Conservation (phyloP, 1,140 invertebrate species). For the Caenorhabditis elegans region DNA sequence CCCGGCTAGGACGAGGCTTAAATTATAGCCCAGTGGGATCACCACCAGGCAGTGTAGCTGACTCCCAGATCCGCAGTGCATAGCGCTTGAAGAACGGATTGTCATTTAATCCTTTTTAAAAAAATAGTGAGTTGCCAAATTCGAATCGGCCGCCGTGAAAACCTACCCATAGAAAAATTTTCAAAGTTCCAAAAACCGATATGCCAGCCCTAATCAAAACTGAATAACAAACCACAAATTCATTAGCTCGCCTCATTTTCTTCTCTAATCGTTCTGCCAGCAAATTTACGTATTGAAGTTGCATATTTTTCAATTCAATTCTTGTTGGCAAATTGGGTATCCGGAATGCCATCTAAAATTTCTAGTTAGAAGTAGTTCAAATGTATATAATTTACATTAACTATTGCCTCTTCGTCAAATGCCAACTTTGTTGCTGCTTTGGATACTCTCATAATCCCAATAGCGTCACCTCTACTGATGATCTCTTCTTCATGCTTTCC, state of each 20-base stretch:
- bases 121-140: too few relatives aligned
- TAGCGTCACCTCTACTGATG: constrained; percentile 22
- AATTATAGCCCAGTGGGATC: too few relatives aligned
- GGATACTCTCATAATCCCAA: constrained; percentile 37
- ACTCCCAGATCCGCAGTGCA: too few relatives aligned
- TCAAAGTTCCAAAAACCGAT: too few relatives aligned
- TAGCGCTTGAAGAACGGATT: too few relatives aligned
- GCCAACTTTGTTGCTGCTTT: constrained; percentile 32
- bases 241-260: neutral
- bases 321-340: neutral
- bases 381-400: neutral
- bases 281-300: neutral
- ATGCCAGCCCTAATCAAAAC: too few relatives aligned
- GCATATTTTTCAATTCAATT: neutral
- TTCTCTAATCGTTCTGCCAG: neutral
- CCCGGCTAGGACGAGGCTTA: too few relatives aligned
- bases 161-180: too few relatives aligned
- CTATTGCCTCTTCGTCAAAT: constrained; percentile 20
- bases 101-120: too few relatives aligned
- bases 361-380: neutral
- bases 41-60: too few relatives aligned
- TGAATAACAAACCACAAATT: constrained; percentile 21
- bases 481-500: constrained; percentile 40
- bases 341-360: neutral
- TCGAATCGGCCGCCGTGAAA: too few relatives aligned